phyloP scores from a whole-genome alignment of 2,888 invertebrate genomes.

The Metallyticus violacea region DNA sequence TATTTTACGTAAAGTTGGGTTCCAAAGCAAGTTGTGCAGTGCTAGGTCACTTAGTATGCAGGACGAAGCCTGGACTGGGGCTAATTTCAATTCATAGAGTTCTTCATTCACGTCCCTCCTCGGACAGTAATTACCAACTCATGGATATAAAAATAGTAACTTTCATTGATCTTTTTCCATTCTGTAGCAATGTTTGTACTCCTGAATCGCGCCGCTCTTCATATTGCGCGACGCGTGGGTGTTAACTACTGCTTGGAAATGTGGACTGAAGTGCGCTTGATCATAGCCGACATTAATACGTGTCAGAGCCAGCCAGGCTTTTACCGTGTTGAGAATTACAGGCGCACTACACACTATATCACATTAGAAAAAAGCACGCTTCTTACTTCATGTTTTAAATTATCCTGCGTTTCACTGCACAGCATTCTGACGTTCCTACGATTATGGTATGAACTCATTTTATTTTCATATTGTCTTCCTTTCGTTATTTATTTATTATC shows the following conservation, averaged over 20 bases:
- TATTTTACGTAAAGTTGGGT: constrained; percentile 10
- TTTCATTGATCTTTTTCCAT: not conserved
- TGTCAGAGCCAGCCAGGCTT: too few relatives aligned
- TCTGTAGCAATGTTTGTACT: not conserved
- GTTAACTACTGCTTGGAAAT: too few relatives aligned
- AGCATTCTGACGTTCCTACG: not conserved
- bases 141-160: not conserved
- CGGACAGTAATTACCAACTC: not conserved
- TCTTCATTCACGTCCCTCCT: not conserved
- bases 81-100: not conserved
- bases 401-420: too few relatives aligned
- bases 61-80: not conserved
- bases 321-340: too few relatives aligned
- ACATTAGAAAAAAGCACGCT: too few relatives aligned
- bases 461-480: not conserved
- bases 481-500: not conserved
- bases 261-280: too few relatives aligned
- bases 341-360: not conserved
- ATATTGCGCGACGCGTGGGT: too few relatives aligned
- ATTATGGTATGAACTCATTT: not conserved
- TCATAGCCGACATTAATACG: not conserved
- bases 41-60: not conserved
- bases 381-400: too few relatives aligned
- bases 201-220: too few relatives aligned
- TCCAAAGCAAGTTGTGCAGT: not conserved